Base-by-base conservation (phyloP, 2,113 vertebrate genomes). In the Rhegmatorhina hoffmannsi region DNA sequence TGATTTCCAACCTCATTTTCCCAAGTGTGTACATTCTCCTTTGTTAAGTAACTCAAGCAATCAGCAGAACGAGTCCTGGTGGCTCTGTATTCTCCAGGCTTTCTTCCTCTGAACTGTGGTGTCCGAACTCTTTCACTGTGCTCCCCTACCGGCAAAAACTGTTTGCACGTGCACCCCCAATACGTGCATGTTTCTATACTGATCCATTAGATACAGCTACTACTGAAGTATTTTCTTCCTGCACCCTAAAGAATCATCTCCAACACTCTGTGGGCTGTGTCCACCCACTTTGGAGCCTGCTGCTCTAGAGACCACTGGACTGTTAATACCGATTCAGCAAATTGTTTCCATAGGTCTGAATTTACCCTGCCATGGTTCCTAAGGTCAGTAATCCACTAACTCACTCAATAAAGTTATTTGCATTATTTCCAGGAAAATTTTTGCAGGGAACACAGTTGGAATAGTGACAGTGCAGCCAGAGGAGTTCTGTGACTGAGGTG, bases 361-460 rank as follows among this genome's bases (percentile, higher is more conserved):
- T 76, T 87, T 62, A 91, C 55, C 47, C 38, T 55, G 66, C 74
- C 9, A 8, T 25, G 70, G 64, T 40, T 92, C 84, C 70, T 72
- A 49, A 43, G n/a, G 46, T 66, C 8, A 6, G 70, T 9, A 70
- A 91, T 36, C 53, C 67, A 91, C 84, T 82, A 77, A 94, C 74
- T 91, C 69, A 89, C 60, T 46, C 85, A 80, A 76, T 16, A 43
- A 69, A 84, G 60, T 58, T 86, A 88, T 33, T 34, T 84, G 63
- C 67, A 36, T 44, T 93, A 95, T 82, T 95, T 95, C 84, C 78
- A 94, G 84, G 94, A 89, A 95, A 77, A 86, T 31, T 17, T 76
- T 19, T 73, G 55, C 84, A 89, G 62, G 58, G 36, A 79, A 23
- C 1, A 8, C 62, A 79, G 52, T 0, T 90, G 82, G 70, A 80